Evolutionary conservation across 2,888 invertebrate genomes (phyloP).

Genomic region (Drosophila dives): DNA sequence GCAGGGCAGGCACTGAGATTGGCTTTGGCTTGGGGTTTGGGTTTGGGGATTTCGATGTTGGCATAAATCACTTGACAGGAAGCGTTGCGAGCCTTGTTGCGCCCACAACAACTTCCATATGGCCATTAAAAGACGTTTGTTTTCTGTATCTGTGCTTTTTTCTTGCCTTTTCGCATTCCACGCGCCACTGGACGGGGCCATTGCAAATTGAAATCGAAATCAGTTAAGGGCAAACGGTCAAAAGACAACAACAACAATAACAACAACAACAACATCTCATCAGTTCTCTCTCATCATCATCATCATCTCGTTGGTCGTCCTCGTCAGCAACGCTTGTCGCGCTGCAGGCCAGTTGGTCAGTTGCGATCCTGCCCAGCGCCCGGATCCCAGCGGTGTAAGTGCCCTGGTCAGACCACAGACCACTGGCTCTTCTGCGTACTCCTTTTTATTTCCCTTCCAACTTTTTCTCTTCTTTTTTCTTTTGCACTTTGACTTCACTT

Average conservation of each 20-base stretch:
- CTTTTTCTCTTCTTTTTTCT: not conserved
- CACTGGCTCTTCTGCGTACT: constrained; percentile 57
- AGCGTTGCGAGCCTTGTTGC: constrained; percentile 79
- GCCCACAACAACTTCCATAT: constrained; percentile 76
- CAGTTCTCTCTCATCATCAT: constrained; percentile 34
- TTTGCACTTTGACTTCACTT: constrained; percentile 65
- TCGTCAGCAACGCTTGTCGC: constrained; percentile 29
- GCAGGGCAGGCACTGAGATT: constrained; percentile 24
- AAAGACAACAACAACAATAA: constrained; percentile 30
- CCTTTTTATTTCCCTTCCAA: constrained; percentile 16
- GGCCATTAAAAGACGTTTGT: constrained; percentile 80
- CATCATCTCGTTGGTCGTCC: constrained; percentile 33
- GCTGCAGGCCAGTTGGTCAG: constrained; percentile 29
- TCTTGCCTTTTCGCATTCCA: constrained; percentile 40
- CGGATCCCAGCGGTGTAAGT: constrained; percentile 66
- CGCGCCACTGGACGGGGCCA: constrained; percentile 40
- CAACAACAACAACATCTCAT: constrained; percentile 34
- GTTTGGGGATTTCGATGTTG: constrained; percentile 51
- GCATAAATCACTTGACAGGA: constrained; percentile 80
- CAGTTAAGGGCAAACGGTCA: constrained; percentile 54
- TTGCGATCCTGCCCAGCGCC: constrained; percentile 12
- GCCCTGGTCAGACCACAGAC: constrained; percentile 70
- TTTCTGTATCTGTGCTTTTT: constrained; percentile 36
- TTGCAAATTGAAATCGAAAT: constrained; percentile 79
- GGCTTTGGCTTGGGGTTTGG: constrained; percentile 17